Percentiles rank a stretch among this genome's conserved stretches.
phyloP scores from a whole-genome alignment of 1,140 invertebrate species.

The Panulirus ornatus region DNA sequence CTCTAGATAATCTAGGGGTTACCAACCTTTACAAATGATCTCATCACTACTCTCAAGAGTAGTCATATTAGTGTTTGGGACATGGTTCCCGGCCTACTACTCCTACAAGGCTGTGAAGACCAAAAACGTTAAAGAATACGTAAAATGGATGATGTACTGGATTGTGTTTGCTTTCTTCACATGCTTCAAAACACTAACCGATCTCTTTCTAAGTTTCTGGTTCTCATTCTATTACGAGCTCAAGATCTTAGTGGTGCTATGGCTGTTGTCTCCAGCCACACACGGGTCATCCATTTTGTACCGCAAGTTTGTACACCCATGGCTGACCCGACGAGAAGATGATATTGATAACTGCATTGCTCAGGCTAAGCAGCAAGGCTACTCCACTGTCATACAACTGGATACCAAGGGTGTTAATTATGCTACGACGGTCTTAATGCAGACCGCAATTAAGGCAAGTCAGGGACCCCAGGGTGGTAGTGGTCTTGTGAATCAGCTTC shows the following conservation, averaged over 20 bases:
- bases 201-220: slow-evolving; percentile 97
- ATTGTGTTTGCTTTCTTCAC: slow-evolving; percentile 99
- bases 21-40: no score
- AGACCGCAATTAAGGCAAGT: slow-evolving; percentile 91
- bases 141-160: slow-evolving; percentile 99
- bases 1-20: no score
- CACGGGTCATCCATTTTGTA: slow-evolving; percentile 97
- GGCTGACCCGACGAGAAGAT: slow-evolving; percentile 92
- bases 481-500: slow-evolving; percentile 91
- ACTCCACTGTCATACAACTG: slow-evolving; percentile 91
- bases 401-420: slow-evolving; percentile 93
- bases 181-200: slow-evolving; percentile 95
- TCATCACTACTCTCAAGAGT: slow-evolving; percentile 79
- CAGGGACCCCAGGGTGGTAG: slow-evolving; percentile 88
- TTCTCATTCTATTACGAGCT: slow-evolving; percentile 99
- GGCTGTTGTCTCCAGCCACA: slow-evolving; percentile 97
- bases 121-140: slow-evolving; percentile 99
- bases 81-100: slow-evolving; percentile 98
- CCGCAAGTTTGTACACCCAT: slow-evolving; percentile 97
- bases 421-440: slow-evolving; percentile 93
- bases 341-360: slow-evolving; percentile 96
- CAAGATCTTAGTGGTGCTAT: slow-evolving; percentile 97
- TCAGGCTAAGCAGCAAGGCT: slow-evolving; percentile 93
- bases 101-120: slow-evolving; percentile 99
- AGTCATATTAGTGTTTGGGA: slow-evolving; percentile 98